phyloP scores from a whole-genome alignment of 2,888 invertebrate species.

The Aporophyla nigra region DNA sequence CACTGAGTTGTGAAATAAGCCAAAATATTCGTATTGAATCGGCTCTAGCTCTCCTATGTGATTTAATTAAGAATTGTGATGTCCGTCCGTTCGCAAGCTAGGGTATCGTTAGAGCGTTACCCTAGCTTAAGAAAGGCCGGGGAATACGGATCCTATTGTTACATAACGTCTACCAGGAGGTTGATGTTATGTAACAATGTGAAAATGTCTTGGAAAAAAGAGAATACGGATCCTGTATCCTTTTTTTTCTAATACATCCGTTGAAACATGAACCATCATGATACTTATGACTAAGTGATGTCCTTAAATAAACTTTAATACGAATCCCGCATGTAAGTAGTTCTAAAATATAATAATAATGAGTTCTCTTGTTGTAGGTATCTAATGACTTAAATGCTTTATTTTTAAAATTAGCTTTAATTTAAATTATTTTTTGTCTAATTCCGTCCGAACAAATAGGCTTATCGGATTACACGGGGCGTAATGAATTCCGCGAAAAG shows the following conservation, averaged over 20 bases:
- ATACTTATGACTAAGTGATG: neutral
- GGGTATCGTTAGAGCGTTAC: neutral
- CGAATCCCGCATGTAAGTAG: neutral
- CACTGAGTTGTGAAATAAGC: neutral
- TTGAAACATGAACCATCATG: neutral
- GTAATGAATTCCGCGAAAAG: constrained; percentile 33
- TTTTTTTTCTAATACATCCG: neutral
- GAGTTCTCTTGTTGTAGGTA: neutral
- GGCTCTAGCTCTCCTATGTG: neutral
- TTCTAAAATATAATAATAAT: too few relatives aligned
- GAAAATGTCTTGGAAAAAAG: too few relatives aligned
- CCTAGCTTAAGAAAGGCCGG: too few relatives aligned
- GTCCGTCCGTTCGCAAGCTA: neutral
- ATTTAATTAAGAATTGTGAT: neutral
- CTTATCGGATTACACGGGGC: constrained; percentile 26
- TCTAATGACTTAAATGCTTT: neutral
- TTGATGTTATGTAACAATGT: constrained; percentile 19
- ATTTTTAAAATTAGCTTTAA: neutral
- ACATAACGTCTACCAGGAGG: too few relatives aligned
- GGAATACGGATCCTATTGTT: too few relatives aligned
- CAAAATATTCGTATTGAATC: neutral
- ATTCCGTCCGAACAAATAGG: constrained; percentile 7
- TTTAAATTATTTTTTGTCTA: constrained; percentile 5
- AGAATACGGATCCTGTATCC: neutral
- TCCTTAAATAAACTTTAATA: neutral